phyloP scores from a whole-genome alignment of 2,797 vertebrate genomes.

The Oceanodroma leucorhoa region DNA sequence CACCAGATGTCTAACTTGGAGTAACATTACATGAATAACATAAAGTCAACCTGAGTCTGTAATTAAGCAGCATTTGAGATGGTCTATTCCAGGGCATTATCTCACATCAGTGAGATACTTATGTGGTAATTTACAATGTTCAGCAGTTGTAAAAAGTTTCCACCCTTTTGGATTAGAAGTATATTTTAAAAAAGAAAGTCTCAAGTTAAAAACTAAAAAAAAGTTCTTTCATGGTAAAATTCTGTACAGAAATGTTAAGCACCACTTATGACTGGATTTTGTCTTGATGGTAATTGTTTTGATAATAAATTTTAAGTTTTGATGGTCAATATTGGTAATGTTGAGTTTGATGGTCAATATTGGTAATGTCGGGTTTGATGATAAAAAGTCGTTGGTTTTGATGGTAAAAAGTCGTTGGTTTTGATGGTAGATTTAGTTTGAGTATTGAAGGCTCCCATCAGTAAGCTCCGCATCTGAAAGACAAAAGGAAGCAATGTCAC shows the following conservation, averaged over 20 bases:
- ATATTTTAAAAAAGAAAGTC: conserved; percentile 80
- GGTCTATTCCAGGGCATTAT: conserved; percentile 90
- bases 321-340: conserved; percentile 11
- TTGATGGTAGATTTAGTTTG: conserved; percentile 64
- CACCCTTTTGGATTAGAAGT: conserved; percentile 76
- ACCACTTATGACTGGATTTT: conserved; percentile 81
- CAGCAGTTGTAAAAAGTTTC: conserved; percentile 82
- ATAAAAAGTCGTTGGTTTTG: background rate
- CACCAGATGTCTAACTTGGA: conserved; percentile 72
- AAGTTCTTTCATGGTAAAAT: conserved; percentile 86
- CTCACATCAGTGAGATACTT: conserved; percentile 79
- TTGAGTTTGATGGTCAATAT: background rate
- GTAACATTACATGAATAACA: conserved; percentile 79
- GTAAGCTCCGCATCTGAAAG: conserved; percentile 71
- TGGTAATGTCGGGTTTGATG: background rate
- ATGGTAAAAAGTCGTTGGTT: background rate
- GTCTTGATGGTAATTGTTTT: conserved; percentile 20
- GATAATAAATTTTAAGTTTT: conserved; percentile 22
- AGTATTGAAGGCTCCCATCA: conserved; percentile 72
- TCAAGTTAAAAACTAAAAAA: conserved; percentile 81
- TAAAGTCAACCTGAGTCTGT: conserved; percentile 95
- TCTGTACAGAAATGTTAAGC: conserved; percentile 91
- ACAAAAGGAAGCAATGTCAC: conserved; percentile 17
- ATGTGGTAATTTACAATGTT: conserved; percentile 80
- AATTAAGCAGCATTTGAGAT: conserved; percentile 97